Conservation (phyloP, 2,797 vertebrate genomes). For the Nannoperca australis region DNA sequence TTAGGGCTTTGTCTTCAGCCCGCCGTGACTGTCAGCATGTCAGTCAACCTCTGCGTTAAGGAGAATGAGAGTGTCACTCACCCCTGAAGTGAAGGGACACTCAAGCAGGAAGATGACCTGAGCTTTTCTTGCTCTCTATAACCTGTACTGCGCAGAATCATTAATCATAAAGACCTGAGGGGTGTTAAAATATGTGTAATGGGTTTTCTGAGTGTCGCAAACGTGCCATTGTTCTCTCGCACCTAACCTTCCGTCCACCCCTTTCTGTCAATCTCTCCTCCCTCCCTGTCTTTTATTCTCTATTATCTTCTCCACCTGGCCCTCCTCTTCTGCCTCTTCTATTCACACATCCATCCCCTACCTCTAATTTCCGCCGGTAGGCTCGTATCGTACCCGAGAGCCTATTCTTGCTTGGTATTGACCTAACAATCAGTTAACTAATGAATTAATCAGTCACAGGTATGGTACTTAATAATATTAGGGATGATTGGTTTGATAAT, state of each 20-base stretch:
- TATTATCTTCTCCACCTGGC: conserved; percentile 36
- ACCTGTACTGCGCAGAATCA: conserved; percentile 49
- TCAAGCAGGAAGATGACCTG: conserved; percentile 51
- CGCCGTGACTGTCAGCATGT: conserved; percentile 59
- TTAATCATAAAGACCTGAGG: conserved; percentile 59
- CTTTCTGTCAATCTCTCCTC: conserved; percentile 67
- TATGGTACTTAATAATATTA: conserved; percentile 68
- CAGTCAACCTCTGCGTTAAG: conserved; percentile 57
- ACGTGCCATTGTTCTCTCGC: conserved; percentile 64
- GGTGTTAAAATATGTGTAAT: conserved; percentile 57
- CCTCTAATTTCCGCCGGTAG: conserved; percentile 66
- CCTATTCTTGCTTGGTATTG: conserved; percentile 85
- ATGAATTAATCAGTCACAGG: conserved; percentile 82
- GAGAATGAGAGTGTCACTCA: conserved; percentile 70
- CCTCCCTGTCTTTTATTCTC: conserved; percentile 55
- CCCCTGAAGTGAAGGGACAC: conserved; percentile 53
- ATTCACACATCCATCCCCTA: conserved; percentile 50
- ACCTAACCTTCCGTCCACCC: conserved; percentile 70
- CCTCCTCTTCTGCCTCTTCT: conserved; percentile 45
- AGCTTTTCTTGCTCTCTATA: conserved; percentile 41
- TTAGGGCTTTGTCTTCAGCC: conserved; percentile 64
- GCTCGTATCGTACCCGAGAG: conserved; percentile 82
- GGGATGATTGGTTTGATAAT: conserved; percentile 66
- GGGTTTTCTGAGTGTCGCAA: conserved; percentile 67
- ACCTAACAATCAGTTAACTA: conserved; percentile 81